A percentile compares a stretch with the other conserved stretches of the same genome.
Evolutionary conservation across 2,888 invertebrate genomes (phyloP).

Genomic region (Andrena hattorfiana): DNA sequence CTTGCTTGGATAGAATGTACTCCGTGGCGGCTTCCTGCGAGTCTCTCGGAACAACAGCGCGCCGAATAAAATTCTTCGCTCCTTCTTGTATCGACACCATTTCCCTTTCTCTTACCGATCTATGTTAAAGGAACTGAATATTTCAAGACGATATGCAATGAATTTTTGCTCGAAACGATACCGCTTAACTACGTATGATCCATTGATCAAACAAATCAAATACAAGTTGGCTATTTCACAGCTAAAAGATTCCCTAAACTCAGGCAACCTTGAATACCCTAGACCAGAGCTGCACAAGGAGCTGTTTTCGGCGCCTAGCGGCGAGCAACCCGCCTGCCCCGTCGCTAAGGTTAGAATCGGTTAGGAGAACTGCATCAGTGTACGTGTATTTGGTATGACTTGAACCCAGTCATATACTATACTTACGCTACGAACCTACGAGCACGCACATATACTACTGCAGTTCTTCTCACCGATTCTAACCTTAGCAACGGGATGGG

Average conservation of each 20-base stretch:
- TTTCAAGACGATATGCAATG: neutral
- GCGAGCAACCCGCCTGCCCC: no score
- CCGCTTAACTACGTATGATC: neutral
- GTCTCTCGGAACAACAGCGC: slow-evolving; percentile 65
- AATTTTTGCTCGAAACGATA: slow-evolving; percentile 37
- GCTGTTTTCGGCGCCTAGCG: no score
- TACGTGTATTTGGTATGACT: no score
- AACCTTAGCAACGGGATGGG: no score
- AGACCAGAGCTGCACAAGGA: no score
- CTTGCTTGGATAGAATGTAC: slow-evolving; percentile 87
- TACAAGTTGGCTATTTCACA: slow-evolving; percentile 38
- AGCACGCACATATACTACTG: no score
- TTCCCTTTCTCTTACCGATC: neutral
- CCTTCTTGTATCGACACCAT: slow-evolving; percentile 38
- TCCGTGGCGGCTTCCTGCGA: slow-evolving; percentile 86
- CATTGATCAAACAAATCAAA: slow-evolving; percentile 75
- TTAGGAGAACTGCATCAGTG: no score
- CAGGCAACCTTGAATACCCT: neutral
- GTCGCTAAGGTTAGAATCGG: no score
- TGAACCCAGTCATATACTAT: no score
- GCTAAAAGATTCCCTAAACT: slow-evolving; percentile 37
- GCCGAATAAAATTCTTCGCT: slow-evolving; percentile 65
- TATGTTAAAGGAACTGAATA: neutral
- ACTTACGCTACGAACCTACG: no score
- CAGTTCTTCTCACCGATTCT: no score